Percentiles rank a stretch among this genome's conserved stretches.
Evolutionary conservation across 2,113 vertebrate genomes (phyloP).

Genomic region (Mesembrinibis cayennensis): DNA sequence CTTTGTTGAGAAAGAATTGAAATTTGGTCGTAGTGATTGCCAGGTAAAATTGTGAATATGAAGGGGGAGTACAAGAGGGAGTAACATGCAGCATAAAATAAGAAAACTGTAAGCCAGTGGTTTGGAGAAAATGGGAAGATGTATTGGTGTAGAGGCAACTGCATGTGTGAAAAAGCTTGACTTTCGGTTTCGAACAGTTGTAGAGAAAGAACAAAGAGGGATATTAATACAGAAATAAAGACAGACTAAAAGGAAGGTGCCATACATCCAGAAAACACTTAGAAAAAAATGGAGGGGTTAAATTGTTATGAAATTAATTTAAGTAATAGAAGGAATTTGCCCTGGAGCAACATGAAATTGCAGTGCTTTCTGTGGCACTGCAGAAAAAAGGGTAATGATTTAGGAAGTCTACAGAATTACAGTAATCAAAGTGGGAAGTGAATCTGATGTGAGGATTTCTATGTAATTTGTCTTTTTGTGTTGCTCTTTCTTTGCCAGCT

Average conservation of each 20-base stretch:
- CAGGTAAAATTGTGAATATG: neutral
- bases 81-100: neutral
- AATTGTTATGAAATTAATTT: neutral
- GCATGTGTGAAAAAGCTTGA: neutral
- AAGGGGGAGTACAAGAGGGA: neutral
- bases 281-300: accelerated
- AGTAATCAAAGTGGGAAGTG: neutral
- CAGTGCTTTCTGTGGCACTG: neutral
- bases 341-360: neutral
- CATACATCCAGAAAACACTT: neutral
- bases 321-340: neutral
- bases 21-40: neutral
- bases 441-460: neutral
- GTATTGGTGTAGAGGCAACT: neutral
- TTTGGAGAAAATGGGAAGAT: neutral
- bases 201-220: neutral
- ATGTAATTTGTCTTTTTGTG: neutral
- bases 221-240: neutral
- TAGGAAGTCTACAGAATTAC: neutral
- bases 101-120: neutral
- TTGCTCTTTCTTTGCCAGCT: neutral
- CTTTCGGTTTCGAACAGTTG: neutral
- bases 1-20: neutral
- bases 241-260: neutral
- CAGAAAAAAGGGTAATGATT: neutral